These are phyloP conservation scores for Habroteleia sp. DNA, from an alignment of 2,888 invertebrate species.

Conservation along the genomic window DNA sequence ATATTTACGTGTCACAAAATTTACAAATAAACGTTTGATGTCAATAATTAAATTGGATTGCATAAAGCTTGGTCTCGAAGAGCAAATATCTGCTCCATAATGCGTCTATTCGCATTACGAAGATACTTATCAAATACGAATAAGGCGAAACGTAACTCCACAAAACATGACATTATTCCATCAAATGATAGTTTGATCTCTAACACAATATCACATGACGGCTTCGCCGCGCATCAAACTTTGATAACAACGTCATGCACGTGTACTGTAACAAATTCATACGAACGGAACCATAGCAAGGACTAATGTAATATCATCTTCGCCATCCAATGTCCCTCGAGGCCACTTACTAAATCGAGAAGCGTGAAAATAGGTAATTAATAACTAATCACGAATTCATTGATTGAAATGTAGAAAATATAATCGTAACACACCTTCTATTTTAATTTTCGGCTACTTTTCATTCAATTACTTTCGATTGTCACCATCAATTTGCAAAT, in stretches of 20 bases:
- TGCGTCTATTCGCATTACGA: slow-evolving; percentile 34
- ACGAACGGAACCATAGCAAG: slow-evolving; percentile 54
- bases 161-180: slow-evolving; percentile 56
- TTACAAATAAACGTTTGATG: no score
- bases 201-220: slow-evolving; percentile 46
- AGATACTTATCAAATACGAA: slow-evolving; percentile 50
- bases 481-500: slow-evolving; percentile 3
- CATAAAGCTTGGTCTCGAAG: slow-evolving; percentile 23
- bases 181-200: slow-evolving; percentile 51
- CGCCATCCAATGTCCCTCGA: slow-evolving; percentile 55
- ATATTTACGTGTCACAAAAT: no score
- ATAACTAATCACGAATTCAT: slow-evolving; percentile 61
- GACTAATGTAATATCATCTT: slow-evolving; percentile 62
- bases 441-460: slow-evolving; percentile 24
- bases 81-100: slow-evolving; percentile 40
- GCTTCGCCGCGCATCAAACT: slow-evolving; percentile 54
- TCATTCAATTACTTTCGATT: slow-evolving; percentile 27
- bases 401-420: slow-evolving; percentile 59
- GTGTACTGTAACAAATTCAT: slow-evolving; percentile 59
- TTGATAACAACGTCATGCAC: slow-evolving; percentile 57
- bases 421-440: slow-evolving; percentile 13
- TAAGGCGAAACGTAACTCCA: slow-evolving; percentile 44
- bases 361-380: slow-evolving; percentile 62
- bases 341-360: slow-evolving; percentile 58
- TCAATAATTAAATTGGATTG: slow-evolving; percentile 19